phyloP scores from a whole-genome alignment of 2,888 invertebrate genomes.

The Drosophila birchii region DNA sequence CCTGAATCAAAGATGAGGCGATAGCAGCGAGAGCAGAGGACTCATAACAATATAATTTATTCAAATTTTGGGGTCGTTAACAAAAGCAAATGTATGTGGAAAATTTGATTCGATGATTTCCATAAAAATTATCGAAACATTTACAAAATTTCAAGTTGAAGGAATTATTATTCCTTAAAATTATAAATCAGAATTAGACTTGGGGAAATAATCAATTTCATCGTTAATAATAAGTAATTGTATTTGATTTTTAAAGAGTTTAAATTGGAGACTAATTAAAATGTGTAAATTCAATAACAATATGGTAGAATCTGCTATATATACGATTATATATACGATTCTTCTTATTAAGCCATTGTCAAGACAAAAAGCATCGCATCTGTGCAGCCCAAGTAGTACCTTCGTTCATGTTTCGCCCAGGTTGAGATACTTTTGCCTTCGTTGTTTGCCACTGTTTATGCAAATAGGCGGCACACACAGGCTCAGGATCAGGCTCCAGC shows the following conservation, averaged over 20 bases:
- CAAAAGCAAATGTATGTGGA: not conserved
- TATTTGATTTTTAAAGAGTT: no score
- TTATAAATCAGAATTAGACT: not conserved
- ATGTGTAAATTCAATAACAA: no score
- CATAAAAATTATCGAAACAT: not conserved
- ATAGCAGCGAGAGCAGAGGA: not conserved
- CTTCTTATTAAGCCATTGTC: constrained; percentile 4
- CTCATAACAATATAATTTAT: constrained; percentile 12
- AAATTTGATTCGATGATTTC: not conserved
- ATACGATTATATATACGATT: no score
- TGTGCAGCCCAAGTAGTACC: constrained; percentile 21
- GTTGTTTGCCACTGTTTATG: constrained; percentile 60
- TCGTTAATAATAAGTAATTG: no score
- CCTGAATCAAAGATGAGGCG: constrained; percentile 17
- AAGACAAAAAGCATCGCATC: no score
- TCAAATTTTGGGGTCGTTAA: constrained; percentile 2
- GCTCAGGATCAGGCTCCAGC: not conserved
- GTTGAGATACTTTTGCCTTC: constrained; percentile 33
- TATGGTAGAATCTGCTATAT: no score
- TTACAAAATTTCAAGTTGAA: not conserved
- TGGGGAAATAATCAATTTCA: no score
- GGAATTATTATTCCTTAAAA: no score
- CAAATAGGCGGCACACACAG: constrained; percentile 51
- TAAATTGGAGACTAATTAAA: no score
- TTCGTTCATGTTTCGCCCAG: constrained; percentile 33